These are phyloP conservation scores for Lethocerus indicus DNA, from an alignment of 1,140 invertebrate species.

Conservation along the genomic window DNA sequence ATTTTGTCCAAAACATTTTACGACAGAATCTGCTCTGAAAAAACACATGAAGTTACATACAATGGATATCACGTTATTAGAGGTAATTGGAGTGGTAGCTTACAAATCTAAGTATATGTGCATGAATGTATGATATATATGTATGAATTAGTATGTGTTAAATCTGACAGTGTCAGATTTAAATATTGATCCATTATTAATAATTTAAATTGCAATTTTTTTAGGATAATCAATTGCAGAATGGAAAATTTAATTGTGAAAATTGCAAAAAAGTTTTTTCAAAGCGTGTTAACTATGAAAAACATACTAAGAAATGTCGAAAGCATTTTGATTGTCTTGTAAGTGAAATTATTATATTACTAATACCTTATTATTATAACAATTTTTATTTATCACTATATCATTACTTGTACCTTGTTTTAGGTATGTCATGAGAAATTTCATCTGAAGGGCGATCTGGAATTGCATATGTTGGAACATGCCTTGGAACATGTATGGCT, in stretches of 20 bases:
- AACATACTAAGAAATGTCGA: neutral
- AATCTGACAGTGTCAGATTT: too few relatives aligned
- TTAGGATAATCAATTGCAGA: neutral
- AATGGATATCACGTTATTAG: too few relatives aligned
- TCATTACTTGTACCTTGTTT: neutral
- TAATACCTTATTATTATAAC: neutral
- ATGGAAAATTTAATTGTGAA: neutral
- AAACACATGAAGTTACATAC: too few relatives aligned
- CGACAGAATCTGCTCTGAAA: too few relatives aligned
- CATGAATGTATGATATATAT: too few relatives aligned
- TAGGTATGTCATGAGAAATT: conserved; percentile 6
- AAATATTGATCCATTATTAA: too few relatives aligned
- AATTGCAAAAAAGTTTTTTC: conserved; percentile 1
- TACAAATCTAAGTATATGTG: too few relatives aligned
- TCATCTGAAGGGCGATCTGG: neutral
- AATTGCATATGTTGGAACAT: conserved; percentile 3
- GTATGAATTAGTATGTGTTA: too few relatives aligned
- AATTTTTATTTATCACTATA: neutral
- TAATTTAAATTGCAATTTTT: too few relatives aligned
- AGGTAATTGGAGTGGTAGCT: too few relatives aligned
- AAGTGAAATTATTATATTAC: neutral
- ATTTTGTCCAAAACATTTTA: too few relatives aligned
- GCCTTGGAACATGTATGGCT: neutral
- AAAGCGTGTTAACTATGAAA: neutral
- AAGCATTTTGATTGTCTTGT: neutral